Conservation (phyloP, 2,113 vertebrate species). For the Paramormyrops kingsleyae region DNA sequence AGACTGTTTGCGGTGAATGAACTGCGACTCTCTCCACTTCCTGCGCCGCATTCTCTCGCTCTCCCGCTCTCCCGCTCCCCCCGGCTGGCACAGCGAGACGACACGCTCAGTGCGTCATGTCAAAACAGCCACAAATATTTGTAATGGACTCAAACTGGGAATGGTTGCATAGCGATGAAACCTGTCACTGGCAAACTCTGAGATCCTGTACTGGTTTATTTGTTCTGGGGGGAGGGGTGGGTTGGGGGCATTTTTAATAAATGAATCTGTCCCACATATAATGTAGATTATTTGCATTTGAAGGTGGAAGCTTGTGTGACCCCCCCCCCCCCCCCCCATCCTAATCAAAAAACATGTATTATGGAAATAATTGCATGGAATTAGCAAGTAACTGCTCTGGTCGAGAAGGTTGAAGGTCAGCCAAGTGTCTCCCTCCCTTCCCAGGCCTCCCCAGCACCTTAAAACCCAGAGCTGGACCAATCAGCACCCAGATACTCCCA, state of each 20-base stretch:
- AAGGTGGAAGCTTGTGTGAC: not conserved
- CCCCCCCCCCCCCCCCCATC: not conserved
- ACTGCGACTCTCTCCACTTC: not conserved
- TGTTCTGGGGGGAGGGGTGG: not conserved
- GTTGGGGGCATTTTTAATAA: not conserved
- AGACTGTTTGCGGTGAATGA: not conserved
- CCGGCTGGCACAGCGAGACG: not conserved
- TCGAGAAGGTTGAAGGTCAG: not conserved
- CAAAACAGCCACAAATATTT: not conserved
- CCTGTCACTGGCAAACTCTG: not conserved
- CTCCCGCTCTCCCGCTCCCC: too few relatives aligned
- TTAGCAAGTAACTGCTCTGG: not conserved
- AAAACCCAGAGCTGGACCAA: not conserved
- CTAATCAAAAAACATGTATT: not conserved
- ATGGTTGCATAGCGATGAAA: not conserved
- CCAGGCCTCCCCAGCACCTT: not conserved
- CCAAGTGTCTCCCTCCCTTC: not conserved
- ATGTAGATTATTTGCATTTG: not conserved
- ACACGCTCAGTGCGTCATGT: not conserved
- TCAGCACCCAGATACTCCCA: not conserved
- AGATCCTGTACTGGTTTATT: not conserved
- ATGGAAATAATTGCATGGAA: not conserved
- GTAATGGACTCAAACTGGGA: not conserved
- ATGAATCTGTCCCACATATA: not conserved
- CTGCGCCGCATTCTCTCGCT: too few relatives aligned